A percentile compares a stretch with the other conserved stretches of the same genome.
These are phyloP conservation scores for Noctilio leporinus DNA, from an alignment of 2,113 vertebrate genomes.

Conservation along the genomic window DNA sequence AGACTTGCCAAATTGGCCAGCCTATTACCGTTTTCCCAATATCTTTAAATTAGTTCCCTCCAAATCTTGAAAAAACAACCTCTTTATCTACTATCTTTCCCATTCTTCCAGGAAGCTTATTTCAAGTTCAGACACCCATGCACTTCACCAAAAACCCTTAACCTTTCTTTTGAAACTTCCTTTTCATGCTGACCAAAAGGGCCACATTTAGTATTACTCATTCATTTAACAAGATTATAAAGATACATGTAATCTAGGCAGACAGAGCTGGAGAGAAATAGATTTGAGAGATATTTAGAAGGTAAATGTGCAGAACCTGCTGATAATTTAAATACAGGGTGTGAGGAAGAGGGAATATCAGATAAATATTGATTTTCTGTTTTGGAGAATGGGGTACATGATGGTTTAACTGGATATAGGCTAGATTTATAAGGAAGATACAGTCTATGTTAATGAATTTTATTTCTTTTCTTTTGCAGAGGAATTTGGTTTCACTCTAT, in stretches of 20 bases:
- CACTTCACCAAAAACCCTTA: neutral
- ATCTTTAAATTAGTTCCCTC: neutral
- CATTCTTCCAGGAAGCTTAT: neutral
- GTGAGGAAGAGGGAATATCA: neutral
- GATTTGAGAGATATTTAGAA: neutral
- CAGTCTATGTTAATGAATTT: neutral
- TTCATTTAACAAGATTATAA: neutral
- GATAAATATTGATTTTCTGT: slow-evolving; percentile 31
- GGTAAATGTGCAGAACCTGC: neutral
- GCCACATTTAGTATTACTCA: neutral
- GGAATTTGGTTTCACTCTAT: neutral
- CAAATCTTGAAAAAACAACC: neutral
- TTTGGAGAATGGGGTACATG: neutral
- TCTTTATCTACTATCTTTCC: neutral
- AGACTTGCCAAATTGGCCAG: neutral
- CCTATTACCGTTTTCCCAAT: neutral
- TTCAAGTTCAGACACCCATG: neutral
- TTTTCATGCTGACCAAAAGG: neutral
- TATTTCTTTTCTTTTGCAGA: neutral
- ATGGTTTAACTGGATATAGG: neutral
- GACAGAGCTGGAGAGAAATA: neutral
- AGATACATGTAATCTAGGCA: neutral
- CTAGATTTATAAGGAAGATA: neutral
- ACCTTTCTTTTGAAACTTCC: neutral
- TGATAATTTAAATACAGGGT: neutral